These are phyloP conservation scores for Drosophila bipectinata DNA, from an alignment of 1,140 invertebrate species.

Conservation along the genomic window DNA sequence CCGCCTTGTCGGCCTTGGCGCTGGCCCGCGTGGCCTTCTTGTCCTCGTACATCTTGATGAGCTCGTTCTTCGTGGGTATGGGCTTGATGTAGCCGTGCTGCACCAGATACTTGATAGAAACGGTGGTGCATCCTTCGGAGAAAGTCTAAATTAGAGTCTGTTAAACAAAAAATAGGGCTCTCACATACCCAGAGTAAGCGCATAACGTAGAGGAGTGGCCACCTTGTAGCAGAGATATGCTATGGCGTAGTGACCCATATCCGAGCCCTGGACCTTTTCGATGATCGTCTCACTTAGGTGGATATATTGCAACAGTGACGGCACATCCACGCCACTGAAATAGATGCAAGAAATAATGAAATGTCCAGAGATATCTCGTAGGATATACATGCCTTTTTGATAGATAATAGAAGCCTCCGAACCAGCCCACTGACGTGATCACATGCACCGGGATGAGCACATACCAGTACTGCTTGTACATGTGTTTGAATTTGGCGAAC, in stretches of 20 bases:
- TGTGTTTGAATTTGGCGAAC: slow-evolving; percentile 94
- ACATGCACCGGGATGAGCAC: slow-evolving; percentile 95
- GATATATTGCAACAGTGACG: slow-evolving; percentile 89
- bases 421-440: slow-evolving; percentile 93
- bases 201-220: slow-evolving; percentile 94
- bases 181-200: slow-evolving; percentile 91
- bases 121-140: slow-evolving; percentile 87
- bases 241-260: slow-evolving; percentile 94
- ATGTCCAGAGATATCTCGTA: background rate
- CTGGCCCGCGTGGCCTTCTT: slow-evolving; percentile 83
- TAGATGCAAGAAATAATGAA: background rate
- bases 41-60: slow-evolving; percentile 86
- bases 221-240: slow-evolving; percentile 96
- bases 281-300: slow-evolving; percentile 91
- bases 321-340: slow-evolving; percentile 92
- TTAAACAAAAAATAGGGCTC: background rate
- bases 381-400: slow-evolving; percentile 89
- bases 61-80: slow-evolving; percentile 85
- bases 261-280: slow-evolving; percentile 89
- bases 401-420: slow-evolving; percentile 92
- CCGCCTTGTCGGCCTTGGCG: slow-evolving; percentile 60
- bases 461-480: slow-evolving; percentile 98
- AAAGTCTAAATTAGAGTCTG: background rate
- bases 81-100: slow-evolving; percentile 88
- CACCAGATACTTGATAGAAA: slow-evolving; percentile 88